phyloP scores from a whole-genome alignment of 2,888 invertebrate species.

The Alloscopus bannaensis region DNA sequence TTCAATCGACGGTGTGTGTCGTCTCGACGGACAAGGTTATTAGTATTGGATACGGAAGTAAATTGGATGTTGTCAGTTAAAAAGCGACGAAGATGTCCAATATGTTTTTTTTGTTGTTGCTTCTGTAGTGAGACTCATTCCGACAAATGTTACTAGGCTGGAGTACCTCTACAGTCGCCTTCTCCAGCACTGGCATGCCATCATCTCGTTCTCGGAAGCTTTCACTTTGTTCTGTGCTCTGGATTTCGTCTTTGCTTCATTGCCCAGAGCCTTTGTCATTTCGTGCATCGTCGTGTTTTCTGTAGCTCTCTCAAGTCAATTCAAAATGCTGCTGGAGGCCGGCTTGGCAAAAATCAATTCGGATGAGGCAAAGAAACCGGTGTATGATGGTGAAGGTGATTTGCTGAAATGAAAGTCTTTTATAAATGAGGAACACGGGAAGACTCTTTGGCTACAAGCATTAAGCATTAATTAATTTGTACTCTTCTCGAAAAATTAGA shows the following conservation, averaged over 20 bases:
- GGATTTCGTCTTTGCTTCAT: conserved; percentile 32
- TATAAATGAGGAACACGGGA: too few species aligned
- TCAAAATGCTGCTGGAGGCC: conserved; percentile 16
- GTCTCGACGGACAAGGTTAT: conserved; percentile 35
- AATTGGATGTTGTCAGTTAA: too few species aligned
- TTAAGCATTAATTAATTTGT: too few species aligned
- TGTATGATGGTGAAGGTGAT: too few species aligned
- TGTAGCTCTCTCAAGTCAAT: conserved; percentile 34
- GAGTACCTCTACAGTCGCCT: conserved; percentile 18
- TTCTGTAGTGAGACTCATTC: background rate
- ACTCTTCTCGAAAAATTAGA: too few species aligned
- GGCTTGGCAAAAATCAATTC: background rate
- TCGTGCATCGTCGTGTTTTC: conserved; percentile 16
- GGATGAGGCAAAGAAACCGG: background rate
- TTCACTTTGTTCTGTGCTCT: conserved; percentile 12
- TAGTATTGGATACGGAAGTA: background rate
- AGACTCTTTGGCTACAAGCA: too few species aligned
- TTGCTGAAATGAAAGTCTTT: too few species aligned
- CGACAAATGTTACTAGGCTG: background rate
- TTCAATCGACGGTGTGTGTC: conserved; percentile 21
- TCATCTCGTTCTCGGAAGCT: background rate
- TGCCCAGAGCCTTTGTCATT: conserved; percentile 27
- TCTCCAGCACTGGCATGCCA: conserved; percentile 9
- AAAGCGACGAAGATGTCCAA: too few species aligned
- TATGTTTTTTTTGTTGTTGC: too few species aligned